Conservation (phyloP, 1,140 invertebrate genomes). For the Aphidius ervi region DNA sequence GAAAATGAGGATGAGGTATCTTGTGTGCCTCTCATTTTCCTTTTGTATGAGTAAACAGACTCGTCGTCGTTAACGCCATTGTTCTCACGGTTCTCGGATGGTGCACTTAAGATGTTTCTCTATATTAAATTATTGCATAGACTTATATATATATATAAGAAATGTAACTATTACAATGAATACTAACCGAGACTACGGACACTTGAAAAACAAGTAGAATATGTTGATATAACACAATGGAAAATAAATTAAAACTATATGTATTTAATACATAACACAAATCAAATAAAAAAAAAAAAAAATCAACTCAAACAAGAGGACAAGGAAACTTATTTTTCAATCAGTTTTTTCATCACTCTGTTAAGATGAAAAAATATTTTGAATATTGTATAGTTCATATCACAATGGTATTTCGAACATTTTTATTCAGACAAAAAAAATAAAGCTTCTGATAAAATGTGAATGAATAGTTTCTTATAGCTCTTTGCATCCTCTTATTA, state of each 20-base stretch:
- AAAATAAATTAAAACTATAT: slow-evolving; percentile 14
- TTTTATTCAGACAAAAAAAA: too few relatives aligned
- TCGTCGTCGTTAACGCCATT: slow-evolving; percentile 28
- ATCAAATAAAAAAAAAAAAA: too few relatives aligned
- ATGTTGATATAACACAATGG: slow-evolving; percentile 27
- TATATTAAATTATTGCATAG: background rate
- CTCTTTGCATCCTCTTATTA: too few relatives aligned
- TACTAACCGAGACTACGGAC: too few relatives aligned
- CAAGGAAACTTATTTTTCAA: background rate
- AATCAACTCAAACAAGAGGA: background rate
- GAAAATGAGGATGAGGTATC: background rate
- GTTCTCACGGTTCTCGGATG: slow-evolving; percentile 28
- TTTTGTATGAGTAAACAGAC: slow-evolving; percentile 20
- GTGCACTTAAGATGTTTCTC: slow-evolving; percentile 15
- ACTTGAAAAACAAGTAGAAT: background rate
- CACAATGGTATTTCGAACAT: background rate
- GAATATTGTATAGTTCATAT: slow-evolving; percentile 16
- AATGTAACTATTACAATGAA: too few relatives aligned
- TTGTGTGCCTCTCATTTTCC: slow-evolving; percentile 8
- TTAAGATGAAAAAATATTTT: slow-evolving; percentile 14
- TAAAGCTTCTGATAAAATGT: too few relatives aligned
- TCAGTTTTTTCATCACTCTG: background rate
- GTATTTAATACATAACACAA: too few relatives aligned
- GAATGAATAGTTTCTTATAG: too few relatives aligned
- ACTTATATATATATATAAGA: too few relatives aligned